Conservation (phyloP, 2,888 invertebrate genomes). For the Lamellibrachia columna region DNA sequence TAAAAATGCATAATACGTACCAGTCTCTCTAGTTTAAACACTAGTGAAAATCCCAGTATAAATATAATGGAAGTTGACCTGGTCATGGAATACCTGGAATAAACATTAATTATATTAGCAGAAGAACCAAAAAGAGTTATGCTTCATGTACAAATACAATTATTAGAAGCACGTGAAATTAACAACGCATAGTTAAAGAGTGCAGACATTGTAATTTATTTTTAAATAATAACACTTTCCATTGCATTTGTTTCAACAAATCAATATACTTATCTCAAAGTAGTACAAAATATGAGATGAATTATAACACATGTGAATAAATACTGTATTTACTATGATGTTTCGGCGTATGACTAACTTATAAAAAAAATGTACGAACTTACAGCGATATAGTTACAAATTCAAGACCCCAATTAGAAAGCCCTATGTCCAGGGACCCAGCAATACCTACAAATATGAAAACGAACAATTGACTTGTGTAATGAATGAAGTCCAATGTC, state of each 20-base stretch:
- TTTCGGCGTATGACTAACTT: not conserved
- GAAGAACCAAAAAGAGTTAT: not conserved
- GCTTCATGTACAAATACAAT: not conserved
- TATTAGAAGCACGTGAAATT: not conserved
- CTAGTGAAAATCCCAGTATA: constrained; percentile 91
- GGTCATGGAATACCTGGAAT: constrained; percentile 92
- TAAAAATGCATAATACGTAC: constrained; percentile 69
- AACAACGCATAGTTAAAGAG: not conserved
- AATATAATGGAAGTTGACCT: constrained; percentile 97
- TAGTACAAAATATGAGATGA: not conserved
- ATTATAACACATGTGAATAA: not conserved
- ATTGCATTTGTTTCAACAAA: not conserved
- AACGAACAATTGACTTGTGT: not conserved
- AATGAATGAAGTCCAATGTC: not conserved
- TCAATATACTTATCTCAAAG: not conserved
- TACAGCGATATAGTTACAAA: constrained; percentile 91
- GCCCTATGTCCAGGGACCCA: constrained; percentile 94
- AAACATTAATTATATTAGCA: constrained; percentile 19
- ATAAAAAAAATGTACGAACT: constrained; percentile 59
- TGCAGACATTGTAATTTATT: too few species aligned
- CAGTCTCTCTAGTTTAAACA: constrained; percentile 91
- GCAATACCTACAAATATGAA: constrained; percentile 77
- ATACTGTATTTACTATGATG: not conserved
- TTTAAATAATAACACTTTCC: not conserved
- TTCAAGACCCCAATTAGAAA: constrained; percentile 98